Evolutionary conservation across 2,888 invertebrate genomes (phyloP).

Genomic region (Diaprepes abbreviatus): DNA sequence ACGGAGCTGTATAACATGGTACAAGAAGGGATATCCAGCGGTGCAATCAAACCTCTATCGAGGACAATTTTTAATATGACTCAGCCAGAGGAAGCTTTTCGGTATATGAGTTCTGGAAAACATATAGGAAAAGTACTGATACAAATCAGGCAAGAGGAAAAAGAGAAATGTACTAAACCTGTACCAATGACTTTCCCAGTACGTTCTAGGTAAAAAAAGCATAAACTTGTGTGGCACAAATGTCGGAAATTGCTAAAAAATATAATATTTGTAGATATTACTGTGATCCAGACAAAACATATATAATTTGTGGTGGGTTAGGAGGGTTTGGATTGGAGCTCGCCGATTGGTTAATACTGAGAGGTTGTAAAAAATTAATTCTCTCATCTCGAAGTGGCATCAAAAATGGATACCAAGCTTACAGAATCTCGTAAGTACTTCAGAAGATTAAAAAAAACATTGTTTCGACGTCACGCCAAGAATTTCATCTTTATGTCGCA

Average conservation of each 20-base stretch:
- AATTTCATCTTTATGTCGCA: too few relatives aligned
- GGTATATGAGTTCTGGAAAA: conserved; percentile 76
- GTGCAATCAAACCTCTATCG: conserved; percentile 78
- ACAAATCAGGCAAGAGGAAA: conserved; percentile 61
- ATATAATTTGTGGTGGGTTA: too few relatives aligned
- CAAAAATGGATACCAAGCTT: too few relatives aligned
- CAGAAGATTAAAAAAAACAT: neutral
- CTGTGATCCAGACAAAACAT: too few relatives aligned
- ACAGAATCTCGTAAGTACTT: conserved; percentile 52
- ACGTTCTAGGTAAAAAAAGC: conserved; percentile 29
- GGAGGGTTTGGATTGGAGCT: conserved; percentile 95
- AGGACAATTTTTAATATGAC: conserved; percentile 75
- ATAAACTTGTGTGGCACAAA: too few relatives aligned
- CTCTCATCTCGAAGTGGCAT: too few relatives aligned
- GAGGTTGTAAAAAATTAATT: conserved; percentile 86
- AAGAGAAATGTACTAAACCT: conserved; percentile 1
- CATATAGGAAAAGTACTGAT: conserved; percentile 82
- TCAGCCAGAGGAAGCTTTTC: conserved; percentile 80
- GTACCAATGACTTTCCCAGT: conserved; percentile 10
- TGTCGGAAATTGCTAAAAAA: too few relatives aligned
- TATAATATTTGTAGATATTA: too few relatives aligned
- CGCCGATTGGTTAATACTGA: conserved; percentile 85
- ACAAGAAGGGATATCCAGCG: conserved; percentile 58
- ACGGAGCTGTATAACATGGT: conserved; percentile 15
- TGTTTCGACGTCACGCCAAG: too few relatives aligned